These are phyloP conservation scores for Molossus molossus DNA, from an alignment of 2,797 vertebrate genomes.

Conservation along the genomic window DNA sequence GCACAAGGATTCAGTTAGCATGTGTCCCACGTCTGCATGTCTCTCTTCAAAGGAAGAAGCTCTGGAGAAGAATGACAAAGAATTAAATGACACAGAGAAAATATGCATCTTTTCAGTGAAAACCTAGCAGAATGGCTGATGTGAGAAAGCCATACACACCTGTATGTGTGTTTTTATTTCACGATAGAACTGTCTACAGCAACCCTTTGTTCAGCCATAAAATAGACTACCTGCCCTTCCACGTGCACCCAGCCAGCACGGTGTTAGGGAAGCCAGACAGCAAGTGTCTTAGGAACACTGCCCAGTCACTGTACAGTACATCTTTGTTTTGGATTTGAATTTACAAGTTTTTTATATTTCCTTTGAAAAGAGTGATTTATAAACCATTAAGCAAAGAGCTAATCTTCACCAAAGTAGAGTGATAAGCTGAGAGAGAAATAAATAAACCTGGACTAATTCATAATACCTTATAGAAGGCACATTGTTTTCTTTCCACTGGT, in stretches of 20 bases:
- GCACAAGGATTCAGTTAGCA: background rate
- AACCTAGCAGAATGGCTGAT: background rate
- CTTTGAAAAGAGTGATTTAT: conserved; percentile 21
- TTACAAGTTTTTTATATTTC: conserved; percentile 19
- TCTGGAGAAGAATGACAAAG: background rate
- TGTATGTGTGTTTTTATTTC: background rate
- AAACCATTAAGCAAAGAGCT: conserved; percentile 39
- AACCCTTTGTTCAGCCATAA: conserved; percentile 2
- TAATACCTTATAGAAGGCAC: background rate
- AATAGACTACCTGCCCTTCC: background rate
- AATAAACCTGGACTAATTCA: background rate
- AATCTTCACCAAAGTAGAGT: background rate
- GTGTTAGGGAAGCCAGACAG: background rate
- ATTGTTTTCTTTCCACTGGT: background rate
- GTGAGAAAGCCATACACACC: background rate
- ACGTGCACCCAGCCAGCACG: background rate
- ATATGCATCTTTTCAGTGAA: background rate
- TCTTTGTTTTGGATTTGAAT: conserved; percentile 15
- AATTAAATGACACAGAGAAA: conserved; percentile 7
- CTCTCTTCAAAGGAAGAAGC: conserved; percentile 32
- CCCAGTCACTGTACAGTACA: background rate
- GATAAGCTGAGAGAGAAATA: background rate
- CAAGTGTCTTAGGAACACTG: background rate
- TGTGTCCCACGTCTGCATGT: background rate
- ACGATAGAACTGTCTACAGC: background rate